Conservation (phyloP, 2,113 vertebrate species). For the Scalopus aquaticus region DNA sequence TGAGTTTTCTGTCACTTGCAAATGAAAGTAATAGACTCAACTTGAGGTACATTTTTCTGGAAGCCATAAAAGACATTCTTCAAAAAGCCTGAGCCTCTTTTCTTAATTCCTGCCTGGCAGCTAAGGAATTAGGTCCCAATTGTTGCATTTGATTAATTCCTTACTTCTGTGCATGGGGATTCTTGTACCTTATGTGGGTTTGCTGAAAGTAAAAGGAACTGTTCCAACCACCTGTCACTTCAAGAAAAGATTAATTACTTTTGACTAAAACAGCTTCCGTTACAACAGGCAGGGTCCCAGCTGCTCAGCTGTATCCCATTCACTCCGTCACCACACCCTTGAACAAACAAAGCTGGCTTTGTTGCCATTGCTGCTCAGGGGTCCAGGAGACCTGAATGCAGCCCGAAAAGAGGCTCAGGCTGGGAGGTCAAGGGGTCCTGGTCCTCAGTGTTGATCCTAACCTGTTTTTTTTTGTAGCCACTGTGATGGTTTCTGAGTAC, state of each 20-base stretch:
- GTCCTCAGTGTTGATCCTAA: rapidly evolving
- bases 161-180: conserved; percentile 56
- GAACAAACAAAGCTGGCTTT: neutral
- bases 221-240: conserved; percentile 51
- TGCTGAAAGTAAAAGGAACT: conserved; percentile 37
- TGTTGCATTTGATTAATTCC: conserved; percentile 58
- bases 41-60: neutral
- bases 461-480: neutral
- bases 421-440: neutral
- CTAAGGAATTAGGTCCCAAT: conserved; percentile 45
- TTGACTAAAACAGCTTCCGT: neutral
- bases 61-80: conserved; percentile 33
- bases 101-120: conserved; percentile 46
- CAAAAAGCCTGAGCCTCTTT: conserved; percentile 27
- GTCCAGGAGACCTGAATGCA: neutral
- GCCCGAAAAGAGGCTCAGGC: neutral
- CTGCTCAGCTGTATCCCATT: neutral
- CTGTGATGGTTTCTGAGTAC: neutral
- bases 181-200: neutral
- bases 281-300: neutral
- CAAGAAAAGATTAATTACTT: conserved; percentile 53
- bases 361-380: neutral
- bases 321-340: neutral
- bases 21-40: neutral
- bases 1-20: conserved; percentile 35